Conservation (phyloP, 2,113 vertebrate species). For the Heloderma charlesbogerti region DNA sequence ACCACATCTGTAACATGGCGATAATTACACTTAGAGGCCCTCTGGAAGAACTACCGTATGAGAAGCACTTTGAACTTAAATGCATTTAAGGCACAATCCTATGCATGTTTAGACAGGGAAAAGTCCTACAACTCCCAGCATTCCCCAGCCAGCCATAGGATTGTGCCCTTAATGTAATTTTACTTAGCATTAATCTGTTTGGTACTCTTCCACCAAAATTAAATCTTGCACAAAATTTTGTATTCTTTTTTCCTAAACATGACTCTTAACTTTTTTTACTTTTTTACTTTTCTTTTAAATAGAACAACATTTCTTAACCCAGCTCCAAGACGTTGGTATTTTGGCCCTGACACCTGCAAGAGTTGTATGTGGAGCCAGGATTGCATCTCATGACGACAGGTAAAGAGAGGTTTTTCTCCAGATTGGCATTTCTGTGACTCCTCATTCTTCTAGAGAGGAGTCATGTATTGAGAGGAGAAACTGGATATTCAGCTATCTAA, state of each 20-base stretch:
- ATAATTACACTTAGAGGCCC: neutral
- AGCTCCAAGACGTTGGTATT: constrained; percentile 94
- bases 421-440: neutral
- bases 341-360: constrained; percentile 96
- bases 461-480: neutral
- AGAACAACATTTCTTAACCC: constrained; percentile 96
- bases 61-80: neutral
- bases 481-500: neutral
- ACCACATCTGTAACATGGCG: too few species aligned
- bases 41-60: neutral
- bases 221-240: neutral
- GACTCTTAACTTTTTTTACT: neutral
- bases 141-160: too few species aligned
- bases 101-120: too few species aligned
- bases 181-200: neutral
- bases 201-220: neutral
- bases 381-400: constrained; percentile 97
- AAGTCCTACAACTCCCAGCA: too few species aligned
- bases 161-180: neutral
- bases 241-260: neutral
- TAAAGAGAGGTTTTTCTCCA: constrained; percentile 53
- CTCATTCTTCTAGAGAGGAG: neutral
- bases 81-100: too few species aligned
- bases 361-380: constrained; percentile 94
- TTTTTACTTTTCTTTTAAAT: constrained; percentile 64